Evolutionary conservation across 2,113 vertebrate genomes (phyloP), one percentile per base, ranked within the genome.

Genomic region (Eudorcas thomsonii): DNA sequence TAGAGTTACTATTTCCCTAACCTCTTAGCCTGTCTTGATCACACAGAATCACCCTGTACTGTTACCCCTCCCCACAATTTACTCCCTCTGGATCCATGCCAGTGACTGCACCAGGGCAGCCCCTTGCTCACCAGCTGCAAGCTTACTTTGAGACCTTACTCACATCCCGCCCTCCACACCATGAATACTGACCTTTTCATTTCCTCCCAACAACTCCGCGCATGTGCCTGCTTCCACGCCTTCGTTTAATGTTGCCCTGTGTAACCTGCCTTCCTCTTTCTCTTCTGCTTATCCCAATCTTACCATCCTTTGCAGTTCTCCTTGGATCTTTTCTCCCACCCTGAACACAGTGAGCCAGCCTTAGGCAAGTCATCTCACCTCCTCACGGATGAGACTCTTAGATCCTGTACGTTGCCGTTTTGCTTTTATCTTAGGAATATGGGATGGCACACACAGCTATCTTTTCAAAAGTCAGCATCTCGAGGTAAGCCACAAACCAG

Each of bases 291-390:
- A 96, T 78, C 93, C 95, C 83, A 17, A 43, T 91, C 92, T 96
- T 62, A 77, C 93, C 64, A 28, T 94, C 93, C 98, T 98, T 98
- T 71, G 97, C 97, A 96, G 91, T 96, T 96, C 97, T 91, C 59
- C 96, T 84, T 95, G 97, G 98, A 94, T 97, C 94, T 97, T 52
- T 94, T 85, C 60, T 96, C 97, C 93, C 81, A 74, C 62, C 86
- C 84, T 82, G 94, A 88, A 36, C 88, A 80, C 90, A 82, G 39
- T 96, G 96, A 97, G 87, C 50, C 28, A 97, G 82, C 43, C 91
- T 93, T 97, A 98, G 97, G 89, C 93, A 85, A 96, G 93, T 78
- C 97, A 62, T 83, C 94, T 97, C 94, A 80, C 80, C 97, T 97
- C 62, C 96, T 33, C 60, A 16, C 33, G 17, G 95, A 96, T 92